A percentile compares a stretch with the other conserved stretches of the same genome.
Conservation (phyloP, 2,113 vertebrate species). For the Tyrannus savana region DNA sequence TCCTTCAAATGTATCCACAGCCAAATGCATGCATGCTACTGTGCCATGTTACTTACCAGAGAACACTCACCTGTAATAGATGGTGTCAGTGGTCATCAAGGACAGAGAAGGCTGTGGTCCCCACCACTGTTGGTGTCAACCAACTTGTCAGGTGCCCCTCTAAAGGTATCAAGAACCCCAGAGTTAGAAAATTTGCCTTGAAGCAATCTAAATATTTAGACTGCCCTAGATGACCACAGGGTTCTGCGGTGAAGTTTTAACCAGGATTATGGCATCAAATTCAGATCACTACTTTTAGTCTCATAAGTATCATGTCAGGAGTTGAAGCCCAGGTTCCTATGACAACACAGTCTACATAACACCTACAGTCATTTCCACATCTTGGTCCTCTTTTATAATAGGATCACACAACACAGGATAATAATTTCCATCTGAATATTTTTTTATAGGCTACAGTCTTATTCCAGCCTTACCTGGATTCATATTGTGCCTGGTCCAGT, state of each 20-base stretch:
- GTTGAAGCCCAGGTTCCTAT: neutral
- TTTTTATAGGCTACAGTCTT: neutral
- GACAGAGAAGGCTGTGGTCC: accelerated
- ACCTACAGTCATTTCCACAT: neutral
- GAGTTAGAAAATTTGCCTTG: neutral
- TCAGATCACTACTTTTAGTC: neutral
- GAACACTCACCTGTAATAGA: neutral
- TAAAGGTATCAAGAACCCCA: neutral
- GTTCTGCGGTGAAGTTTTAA: neutral
- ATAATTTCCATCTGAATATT: neutral
- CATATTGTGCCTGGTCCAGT: neutral
- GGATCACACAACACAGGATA: neutral
- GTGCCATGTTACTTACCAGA: neutral
- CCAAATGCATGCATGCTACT: neutral
- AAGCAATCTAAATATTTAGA: neutral
- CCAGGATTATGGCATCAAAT: neutral
- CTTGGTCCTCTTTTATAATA: neutral
- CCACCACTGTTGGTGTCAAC: neutral
- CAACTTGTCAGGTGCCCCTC: neutral
- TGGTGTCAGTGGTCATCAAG: neutral
- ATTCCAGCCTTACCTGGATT: neutral
- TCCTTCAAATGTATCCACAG: neutral
- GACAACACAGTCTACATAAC: neutral
- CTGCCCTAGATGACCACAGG: neutral
- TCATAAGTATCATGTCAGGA: neutral